These are phyloP conservation scores for Cephalopterus ornatus DNA, from an alignment of 2,113 vertebrate genomes.

Conservation along the genomic window DNA sequence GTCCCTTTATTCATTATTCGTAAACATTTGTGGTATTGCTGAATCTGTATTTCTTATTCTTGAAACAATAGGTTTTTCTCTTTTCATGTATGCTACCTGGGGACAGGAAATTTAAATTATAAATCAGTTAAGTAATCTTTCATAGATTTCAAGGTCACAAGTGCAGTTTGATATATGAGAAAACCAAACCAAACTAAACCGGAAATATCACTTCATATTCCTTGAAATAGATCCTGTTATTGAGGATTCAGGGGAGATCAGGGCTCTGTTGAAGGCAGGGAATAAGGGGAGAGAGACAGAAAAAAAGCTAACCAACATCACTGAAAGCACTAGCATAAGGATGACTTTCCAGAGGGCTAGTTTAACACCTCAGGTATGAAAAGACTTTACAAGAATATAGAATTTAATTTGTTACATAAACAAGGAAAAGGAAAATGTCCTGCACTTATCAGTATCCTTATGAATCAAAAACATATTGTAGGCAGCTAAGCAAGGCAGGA, in stretches of 20 bases:
- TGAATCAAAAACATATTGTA: accelerated
- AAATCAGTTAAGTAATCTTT: background rate
- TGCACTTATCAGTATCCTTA: background rate
- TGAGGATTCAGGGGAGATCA: background rate
- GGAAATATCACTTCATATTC: background rate
- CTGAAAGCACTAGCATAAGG: background rate
- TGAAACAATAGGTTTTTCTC: background rate
- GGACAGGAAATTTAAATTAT: background rate
- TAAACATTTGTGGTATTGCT: background rate
- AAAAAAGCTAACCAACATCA: background rate
- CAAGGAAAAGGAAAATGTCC: background rate
- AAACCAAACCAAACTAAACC: background rate
- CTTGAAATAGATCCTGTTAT: background rate
- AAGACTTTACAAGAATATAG: background rate
- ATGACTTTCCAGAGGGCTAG: background rate
- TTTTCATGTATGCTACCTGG: background rate
- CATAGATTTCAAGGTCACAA: background rate
- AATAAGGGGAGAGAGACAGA: background rate
- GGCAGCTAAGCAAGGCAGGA: background rate
- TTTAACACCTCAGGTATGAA: background rate
- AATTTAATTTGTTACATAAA: background rate
- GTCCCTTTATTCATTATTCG: background rate
- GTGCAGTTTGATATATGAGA: background rate
- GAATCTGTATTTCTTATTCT: background rate
- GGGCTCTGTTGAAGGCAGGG: background rate